Percentiles rank a stretch among this genome's conserved stretches.
Conservation (phyloP, 1,140 invertebrate species). For the Heliconius hermathena region DNA sequence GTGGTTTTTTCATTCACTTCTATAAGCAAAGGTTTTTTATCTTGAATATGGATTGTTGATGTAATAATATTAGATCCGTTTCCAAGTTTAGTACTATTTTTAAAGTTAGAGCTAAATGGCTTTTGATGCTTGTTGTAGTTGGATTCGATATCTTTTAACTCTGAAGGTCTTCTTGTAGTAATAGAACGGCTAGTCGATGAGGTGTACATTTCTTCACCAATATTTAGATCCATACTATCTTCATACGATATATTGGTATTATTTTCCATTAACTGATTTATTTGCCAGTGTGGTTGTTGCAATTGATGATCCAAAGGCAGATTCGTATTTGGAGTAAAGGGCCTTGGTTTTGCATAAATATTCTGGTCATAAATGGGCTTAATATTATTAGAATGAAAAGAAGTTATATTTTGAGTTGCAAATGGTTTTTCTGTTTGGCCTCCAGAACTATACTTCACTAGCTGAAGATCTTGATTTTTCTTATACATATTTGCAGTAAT, state of each 20-base stretch:
- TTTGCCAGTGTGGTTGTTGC: conserved; percentile 78
- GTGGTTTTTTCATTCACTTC: conserved; percentile 66
- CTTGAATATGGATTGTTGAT: conserved; percentile 71
- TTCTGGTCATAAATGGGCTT: conserved; percentile 59
- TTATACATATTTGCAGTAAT: conserved; percentile 20
- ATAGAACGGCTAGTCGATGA: conserved; percentile 25
- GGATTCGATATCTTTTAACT: conserved; percentile 28
- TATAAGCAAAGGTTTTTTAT: conserved; percentile 73
- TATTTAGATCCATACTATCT: conserved; percentile 72
- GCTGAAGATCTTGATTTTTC: conserved; percentile 39
- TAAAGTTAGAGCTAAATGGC: conserved; percentile 46
- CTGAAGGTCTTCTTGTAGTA: conserved; percentile 23
- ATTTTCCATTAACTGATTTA: conserved; percentile 75
- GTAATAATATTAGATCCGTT: conserved; percentile 79
- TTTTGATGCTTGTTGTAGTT: conserved; percentile 53
- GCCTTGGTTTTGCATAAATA: conserved; percentile 68
- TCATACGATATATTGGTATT: conserved; percentile 69
- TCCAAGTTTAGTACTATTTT: conserved; percentile 49
- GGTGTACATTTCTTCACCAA: conserved; percentile 67
- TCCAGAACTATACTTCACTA: conserved; percentile 62
- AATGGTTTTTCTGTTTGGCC: conserved; percentile 81
- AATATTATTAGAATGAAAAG: conserved; percentile 63
- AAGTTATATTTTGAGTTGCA: conserved; percentile 56
- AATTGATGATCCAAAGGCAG: conserved; percentile 70
- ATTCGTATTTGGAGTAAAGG: conserved; percentile 68